Evolutionary conservation across 2,113 vertebrate genomes (phyloP).

Genomic region (Alethe castanea): DNA sequence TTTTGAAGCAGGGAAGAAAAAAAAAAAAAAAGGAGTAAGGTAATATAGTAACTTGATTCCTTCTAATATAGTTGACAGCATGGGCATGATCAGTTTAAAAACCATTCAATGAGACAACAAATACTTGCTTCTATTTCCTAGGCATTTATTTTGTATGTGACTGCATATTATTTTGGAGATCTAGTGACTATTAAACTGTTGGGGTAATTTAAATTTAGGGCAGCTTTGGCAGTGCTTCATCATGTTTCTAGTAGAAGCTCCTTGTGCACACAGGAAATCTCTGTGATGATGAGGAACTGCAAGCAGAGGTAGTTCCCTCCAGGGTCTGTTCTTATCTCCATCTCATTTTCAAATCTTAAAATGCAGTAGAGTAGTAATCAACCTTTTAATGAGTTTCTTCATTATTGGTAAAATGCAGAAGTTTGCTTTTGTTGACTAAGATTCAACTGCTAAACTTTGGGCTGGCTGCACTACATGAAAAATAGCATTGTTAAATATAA

Average conservation of each 20-base stretch:
- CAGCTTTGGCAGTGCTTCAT: not conserved
- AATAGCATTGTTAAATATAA: not conserved
- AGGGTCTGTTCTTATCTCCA: not conserved
- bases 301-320: fast-evolving
- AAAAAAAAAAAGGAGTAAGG: fast-evolving
- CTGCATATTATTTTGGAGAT: not conserved
- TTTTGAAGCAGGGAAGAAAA: not conserved
- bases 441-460: not conserved
- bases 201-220: not conserved
- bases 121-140: not conserved
- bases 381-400: not conserved
- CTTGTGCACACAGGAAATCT: not conserved
- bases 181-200: not conserved
- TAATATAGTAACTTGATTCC: not conserved
- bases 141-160: not conserved
- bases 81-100: not conserved
- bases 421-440: not conserved
- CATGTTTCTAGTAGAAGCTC: not conserved
- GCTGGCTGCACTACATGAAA: not conserved
- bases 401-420: not conserved
- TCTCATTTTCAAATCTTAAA: not conserved
- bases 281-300: fast-evolving
- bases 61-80: not conserved
- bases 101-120: not conserved
- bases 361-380: not conserved